phyloP scores from a whole-genome alignment of 2,888 invertebrate species.

The Seira sanloemensis region DNA sequence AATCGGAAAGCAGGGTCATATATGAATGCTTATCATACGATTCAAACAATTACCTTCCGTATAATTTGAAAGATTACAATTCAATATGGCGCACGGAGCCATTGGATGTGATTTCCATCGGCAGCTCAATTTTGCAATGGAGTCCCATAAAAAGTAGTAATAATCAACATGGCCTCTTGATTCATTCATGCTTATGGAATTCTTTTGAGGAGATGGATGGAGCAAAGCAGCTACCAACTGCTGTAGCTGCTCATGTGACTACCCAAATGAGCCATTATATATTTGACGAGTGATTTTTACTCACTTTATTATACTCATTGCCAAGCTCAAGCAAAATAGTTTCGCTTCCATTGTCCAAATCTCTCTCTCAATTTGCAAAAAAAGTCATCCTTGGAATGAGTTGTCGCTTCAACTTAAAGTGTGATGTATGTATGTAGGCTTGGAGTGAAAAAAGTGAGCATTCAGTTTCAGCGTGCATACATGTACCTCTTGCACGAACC shows the following conservation, averaged over 20 bases:
- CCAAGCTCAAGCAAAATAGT: background rate
- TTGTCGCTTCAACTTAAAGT: too few relatives aligned
- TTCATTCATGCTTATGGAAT: background rate
- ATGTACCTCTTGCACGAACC: background rate
- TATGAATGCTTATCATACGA: too few relatives aligned
- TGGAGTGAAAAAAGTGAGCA: background rate
- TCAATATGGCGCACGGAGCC: background rate
- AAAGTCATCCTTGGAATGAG: slow-evolving; percentile 29
- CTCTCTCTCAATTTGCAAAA: slow-evolving; percentile 10
- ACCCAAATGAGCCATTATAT: background rate
- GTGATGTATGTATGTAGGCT: background rate
- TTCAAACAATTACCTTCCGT: too few relatives aligned
- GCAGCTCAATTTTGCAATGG: background rate
- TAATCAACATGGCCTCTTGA: slow-evolving; percentile 10
- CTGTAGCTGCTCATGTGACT: too few relatives aligned
- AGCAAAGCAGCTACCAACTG: too few relatives aligned
- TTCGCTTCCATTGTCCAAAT: background rate
- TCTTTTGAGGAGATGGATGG: too few relatives aligned
- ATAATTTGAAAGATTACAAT: too few relatives aligned
- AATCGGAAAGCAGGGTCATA: too few relatives aligned
- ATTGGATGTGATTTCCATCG: background rate
- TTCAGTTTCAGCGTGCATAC: background rate
- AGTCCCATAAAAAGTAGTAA: background rate
- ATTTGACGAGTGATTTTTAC: background rate
- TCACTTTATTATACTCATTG: background rate